Evolutionary conservation across 2,113 vertebrate species (phyloP).

Genomic region (Elachura formosa): DNA sequence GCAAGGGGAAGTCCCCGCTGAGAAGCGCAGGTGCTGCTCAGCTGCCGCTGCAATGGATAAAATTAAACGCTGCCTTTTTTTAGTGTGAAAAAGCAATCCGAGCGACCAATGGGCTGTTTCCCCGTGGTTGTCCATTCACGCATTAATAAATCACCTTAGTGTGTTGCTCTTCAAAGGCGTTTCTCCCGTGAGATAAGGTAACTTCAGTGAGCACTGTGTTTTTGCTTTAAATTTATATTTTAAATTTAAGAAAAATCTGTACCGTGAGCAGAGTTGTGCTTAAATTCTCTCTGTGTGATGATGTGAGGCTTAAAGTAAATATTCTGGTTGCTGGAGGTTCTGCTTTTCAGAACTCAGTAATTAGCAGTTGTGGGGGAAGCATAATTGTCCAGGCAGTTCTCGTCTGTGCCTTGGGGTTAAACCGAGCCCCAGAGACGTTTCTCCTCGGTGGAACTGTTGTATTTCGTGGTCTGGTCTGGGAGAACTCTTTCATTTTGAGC

Average conservation of each 20-base stretch:
- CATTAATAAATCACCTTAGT: not conserved
- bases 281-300: not conserved
- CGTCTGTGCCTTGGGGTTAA: not conserved
- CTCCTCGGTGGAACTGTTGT: not conserved
- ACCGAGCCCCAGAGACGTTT: not conserved
- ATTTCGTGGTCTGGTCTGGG: not conserved
- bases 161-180: not conserved
- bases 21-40: not conserved
- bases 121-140: not conserved
- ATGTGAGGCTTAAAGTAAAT: not conserved
- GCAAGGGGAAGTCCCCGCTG: not conserved
- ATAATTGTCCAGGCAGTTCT: not conserved
- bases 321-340: not conserved
- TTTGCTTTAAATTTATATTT: not conserved
- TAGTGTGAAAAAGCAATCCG: not conserved
- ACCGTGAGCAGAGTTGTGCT: rapidly evolving
- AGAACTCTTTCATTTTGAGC: not conserved
- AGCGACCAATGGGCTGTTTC: not conserved
- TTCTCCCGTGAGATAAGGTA: not conserved
- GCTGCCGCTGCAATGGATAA: not conserved
- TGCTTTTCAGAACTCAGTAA: rapidly evolving
- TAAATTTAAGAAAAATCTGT: not conserved
- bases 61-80: not conserved
- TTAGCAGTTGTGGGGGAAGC: too few species aligned
- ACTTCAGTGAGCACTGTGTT: rapidly evolving